These are phyloP conservation scores for Mesochorus sp. DNA, from an alignment of 2,888 invertebrate genomes.

Conservation along the genomic window DNA sequence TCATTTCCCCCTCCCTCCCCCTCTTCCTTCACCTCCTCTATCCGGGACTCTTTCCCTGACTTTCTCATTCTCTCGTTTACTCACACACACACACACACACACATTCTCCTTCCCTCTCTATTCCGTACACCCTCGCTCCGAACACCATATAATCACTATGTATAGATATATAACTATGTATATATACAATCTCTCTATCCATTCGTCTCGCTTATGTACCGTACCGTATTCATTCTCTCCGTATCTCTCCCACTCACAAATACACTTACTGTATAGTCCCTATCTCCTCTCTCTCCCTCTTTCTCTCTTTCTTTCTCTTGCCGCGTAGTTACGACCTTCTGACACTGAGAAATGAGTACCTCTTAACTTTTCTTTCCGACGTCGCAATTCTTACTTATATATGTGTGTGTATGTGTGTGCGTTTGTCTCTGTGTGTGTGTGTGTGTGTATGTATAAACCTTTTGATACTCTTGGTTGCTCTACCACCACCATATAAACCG, in stretches of 20 bases:
- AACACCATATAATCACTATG: slow-evolving; percentile 13
- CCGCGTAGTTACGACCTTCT: slow-evolving; percentile 51
- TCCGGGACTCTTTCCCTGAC: slow-evolving; percentile 26
- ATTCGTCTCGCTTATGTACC: slow-evolving; percentile 1
- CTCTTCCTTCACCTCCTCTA: slow-evolving; percentile 16
- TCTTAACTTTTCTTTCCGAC: slow-evolving; percentile 11
- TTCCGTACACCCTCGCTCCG: slow-evolving; percentile 33
- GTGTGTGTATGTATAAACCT: background rate
- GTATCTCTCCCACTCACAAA: slow-evolving; percentile 10
- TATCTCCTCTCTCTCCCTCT: slow-evolving; percentile 26
- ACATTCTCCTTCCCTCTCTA: slow-evolving; percentile 25
- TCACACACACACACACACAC: slow-evolving; percentile 43
- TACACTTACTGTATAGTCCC: slow-evolving; percentile 19
- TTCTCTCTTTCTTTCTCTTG: slow-evolving; percentile 16
- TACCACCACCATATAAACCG: slow-evolving; percentile 44
- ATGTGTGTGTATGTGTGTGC: background rate
- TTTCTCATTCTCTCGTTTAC: slow-evolving; percentile 50
- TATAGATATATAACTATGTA: background rate
- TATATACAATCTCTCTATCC: slow-evolving; percentile 29
- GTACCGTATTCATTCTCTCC: slow-evolving; percentile 16
- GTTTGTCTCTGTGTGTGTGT: too few species aligned
- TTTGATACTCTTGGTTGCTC: slow-evolving; percentile 5
- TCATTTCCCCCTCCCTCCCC: slow-evolving; percentile 35
- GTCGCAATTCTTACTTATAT: slow-evolving; percentile 18
- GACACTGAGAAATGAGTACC: slow-evolving; percentile 17